Evolutionary conservation across 2,797 vertebrate genomes (phyloP).

Genomic region (Sphaeramia orbicularis): DNA sequence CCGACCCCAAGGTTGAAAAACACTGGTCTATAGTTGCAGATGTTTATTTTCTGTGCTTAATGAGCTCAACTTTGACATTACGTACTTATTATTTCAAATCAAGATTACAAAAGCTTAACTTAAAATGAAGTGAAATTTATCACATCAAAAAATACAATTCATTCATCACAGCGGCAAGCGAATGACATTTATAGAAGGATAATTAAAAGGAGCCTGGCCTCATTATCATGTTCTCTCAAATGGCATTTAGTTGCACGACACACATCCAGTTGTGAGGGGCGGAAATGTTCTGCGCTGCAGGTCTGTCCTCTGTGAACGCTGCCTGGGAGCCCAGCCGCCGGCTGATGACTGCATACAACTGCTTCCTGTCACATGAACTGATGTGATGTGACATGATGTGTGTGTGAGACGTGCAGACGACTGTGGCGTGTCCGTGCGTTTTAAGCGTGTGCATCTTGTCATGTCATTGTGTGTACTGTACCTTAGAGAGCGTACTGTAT

Average conservation of each 20-base stretch:
- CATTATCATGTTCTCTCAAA: constrained; percentile 57
- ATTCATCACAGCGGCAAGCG: constrained; percentile 42
- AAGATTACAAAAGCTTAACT: too few species aligned
- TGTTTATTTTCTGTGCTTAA: too few species aligned
- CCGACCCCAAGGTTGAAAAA: too few species aligned
- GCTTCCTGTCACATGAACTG: constrained; percentile 47
- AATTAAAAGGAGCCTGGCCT: constrained; percentile 60
- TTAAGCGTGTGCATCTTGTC: constrained; percentile 27
- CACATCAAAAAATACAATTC: constrained; percentile 11
- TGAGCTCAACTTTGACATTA: too few species aligned
- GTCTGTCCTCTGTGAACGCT: constrained; percentile 47
- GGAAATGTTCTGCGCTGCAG: constrained; percentile 32
- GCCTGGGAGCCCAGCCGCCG: constrained; percentile 33
- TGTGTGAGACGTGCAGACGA: constrained; percentile 39
- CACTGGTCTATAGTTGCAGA: neutral
- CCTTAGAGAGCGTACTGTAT: constrained; percentile 32
- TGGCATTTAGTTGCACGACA: constrained; percentile 63
- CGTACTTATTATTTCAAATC: too few species aligned
- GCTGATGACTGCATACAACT: constrained; percentile 53
- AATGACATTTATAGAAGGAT: constrained; percentile 56
- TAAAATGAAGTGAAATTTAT: neutral
- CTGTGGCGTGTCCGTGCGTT: constrained; percentile 33
- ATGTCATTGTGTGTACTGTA: constrained; percentile 31
- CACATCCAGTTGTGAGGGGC: constrained; percentile 25
- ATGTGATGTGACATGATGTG: constrained; percentile 53